Conservation (phyloP, 1,140 invertebrate species). For the Helicoverpa zea region DNA sequence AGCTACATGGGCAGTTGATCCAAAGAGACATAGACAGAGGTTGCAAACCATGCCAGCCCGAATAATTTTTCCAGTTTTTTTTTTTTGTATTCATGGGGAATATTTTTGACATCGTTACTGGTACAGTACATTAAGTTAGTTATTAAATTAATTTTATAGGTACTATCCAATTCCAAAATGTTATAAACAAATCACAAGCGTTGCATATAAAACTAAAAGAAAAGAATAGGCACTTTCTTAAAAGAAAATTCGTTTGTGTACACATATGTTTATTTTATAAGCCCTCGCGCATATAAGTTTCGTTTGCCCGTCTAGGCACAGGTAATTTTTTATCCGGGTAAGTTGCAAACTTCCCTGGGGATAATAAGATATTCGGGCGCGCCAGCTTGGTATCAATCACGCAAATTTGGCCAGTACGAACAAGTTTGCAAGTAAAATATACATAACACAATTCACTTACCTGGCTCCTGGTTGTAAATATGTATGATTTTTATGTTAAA, state of each 20-base stretch:
- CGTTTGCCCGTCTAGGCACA: background rate
- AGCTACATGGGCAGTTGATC: no score
- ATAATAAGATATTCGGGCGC: slow-evolving; percentile 40
- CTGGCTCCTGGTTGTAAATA: no score
- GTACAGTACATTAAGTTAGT: no score
- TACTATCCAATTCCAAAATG: background rate
- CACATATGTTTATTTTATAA: slow-evolving; percentile 37
- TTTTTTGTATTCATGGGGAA: no score
- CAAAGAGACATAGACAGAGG: no score
- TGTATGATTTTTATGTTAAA: no score
- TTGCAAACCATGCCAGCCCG: no score
- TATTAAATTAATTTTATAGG: background rate
- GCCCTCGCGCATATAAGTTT: slow-evolving; percentile 16
- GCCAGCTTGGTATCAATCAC: slow-evolving; percentile 34
- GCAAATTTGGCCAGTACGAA: slow-evolving; percentile 26
- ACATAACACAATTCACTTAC: background rate
- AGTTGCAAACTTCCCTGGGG: slow-evolving; percentile 36
- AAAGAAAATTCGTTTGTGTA: slow-evolving; percentile 29
- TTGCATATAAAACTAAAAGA: background rate
- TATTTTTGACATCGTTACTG: no score
- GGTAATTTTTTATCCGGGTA: slow-evolving; percentile 40
- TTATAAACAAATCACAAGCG: background rate
- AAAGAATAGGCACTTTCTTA: background rate
- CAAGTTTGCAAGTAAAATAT: slow-evolving; percentile 22
- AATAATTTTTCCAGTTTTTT: no score